Percentiles rank a stretch among this genome's conserved stretches.
Evolutionary conservation across 2,888 invertebrate genomes (phyloP).

Genomic region (Cactoblastis cactorum): DNA sequence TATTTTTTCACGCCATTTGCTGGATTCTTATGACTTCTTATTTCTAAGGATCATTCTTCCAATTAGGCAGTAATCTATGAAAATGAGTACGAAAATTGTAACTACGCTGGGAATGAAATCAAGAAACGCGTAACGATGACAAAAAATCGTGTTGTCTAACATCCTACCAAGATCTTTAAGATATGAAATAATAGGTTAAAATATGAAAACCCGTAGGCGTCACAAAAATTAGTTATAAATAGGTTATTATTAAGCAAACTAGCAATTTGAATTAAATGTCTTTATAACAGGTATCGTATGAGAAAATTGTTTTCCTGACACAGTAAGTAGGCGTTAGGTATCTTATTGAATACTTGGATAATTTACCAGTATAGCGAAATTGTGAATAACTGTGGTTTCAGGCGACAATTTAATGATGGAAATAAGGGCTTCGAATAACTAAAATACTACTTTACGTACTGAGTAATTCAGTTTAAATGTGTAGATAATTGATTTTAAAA

Average conservation of each 20-base stretch:
- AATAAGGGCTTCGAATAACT: not conserved
- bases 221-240: not conserved
- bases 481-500: too few relatives aligned
- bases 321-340: slow-evolving; percentile 28
- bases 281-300: slow-evolving; percentile 17
- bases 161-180: too few relatives aligned
- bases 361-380: slow-evolving; percentile 23
- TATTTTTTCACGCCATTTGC: too few relatives aligned
- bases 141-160: too few relatives aligned
- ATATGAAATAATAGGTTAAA: not conserved
- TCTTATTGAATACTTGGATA: slow-evolving; percentile 28
- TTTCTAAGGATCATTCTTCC: too few relatives aligned
- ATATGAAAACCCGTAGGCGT: not conserved
- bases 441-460: not conserved
- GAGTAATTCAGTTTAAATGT: too few relatives aligned
- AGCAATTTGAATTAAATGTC: slow-evolving; percentile 26
- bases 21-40: too few relatives aligned
- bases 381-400: slow-evolving; percentile 26
- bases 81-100: too few relatives aligned
- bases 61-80: too few relatives aligned
- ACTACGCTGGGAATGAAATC: too few relatives aligned
- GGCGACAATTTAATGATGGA: slow-evolving; percentile 24
- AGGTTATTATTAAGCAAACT: slow-evolving; percentile 1
- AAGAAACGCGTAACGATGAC: too few relatives aligned
- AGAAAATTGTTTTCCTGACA: slow-evolving; percentile 34